Conservation (phyloP, 2,888 invertebrate genomes). For the Phortica okadai region DNA sequence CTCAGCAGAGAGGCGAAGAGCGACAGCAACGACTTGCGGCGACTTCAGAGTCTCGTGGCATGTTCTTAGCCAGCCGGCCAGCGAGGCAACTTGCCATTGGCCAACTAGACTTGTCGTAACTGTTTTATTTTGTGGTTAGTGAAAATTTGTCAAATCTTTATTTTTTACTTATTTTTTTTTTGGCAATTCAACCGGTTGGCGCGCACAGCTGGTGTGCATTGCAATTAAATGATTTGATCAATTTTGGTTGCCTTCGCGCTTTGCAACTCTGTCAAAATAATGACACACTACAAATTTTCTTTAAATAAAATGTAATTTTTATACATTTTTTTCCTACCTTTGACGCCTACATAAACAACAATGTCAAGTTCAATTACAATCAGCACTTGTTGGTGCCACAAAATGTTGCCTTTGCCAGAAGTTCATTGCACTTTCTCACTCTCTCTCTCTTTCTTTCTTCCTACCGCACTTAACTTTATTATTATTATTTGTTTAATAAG, state of each 20-base stretch:
- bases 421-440: neutral
- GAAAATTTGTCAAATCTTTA: slow-evolving; percentile 29
- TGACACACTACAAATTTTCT: neutral
- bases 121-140: slow-evolving; percentile 8
- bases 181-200: neutral
- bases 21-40: neutral
- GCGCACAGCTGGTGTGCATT: neutral
- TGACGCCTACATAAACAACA: neutral
- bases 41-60: neutral
- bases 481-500: slow-evolving; percentile 11
- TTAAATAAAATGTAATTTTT: neutral
- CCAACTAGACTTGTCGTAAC: neutral
- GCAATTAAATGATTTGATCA: slow-evolving; percentile 18
- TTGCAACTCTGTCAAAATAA: slow-evolving; percentile 8
- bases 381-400: slow-evolving; percentile 68
- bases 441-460: too few species aligned
- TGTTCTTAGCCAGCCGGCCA: neutral
- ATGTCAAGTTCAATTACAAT: slow-evolving; percentile 17
- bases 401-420: slow-evolving; percentile 53
- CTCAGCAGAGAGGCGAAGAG: neutral
- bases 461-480: neutral
- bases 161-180: neutral
- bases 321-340: neutral
- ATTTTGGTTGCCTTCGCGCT: neutral
- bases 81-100: neutral